phyloP scores from a whole-genome alignment of 2,113 vertebrate genomes.

The Ceuthmochares aereus region DNA sequence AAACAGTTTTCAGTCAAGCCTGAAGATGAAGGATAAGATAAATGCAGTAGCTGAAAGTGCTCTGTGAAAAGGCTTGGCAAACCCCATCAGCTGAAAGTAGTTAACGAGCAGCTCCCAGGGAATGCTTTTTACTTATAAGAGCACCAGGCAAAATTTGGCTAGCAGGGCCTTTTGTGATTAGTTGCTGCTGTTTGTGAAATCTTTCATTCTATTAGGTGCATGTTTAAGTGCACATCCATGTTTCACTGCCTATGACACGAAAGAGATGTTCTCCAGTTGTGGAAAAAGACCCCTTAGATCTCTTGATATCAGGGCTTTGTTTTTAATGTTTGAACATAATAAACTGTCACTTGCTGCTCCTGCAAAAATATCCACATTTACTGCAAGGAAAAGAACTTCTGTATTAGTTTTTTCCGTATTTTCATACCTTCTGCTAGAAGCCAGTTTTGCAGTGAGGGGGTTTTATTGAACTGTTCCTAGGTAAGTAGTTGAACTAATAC shows the following conservation, averaged over 20 bases:
- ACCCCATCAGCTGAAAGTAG: not conserved
- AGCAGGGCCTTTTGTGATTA: not conserved
- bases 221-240: not conserved
- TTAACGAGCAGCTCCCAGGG: not conserved
- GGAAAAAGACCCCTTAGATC: rapidly evolving
- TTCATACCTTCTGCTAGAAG: not conserved
- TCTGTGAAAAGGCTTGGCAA: not conserved
- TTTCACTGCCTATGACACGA: not conserved
- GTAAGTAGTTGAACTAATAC: not conserved
- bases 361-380: not conserved
- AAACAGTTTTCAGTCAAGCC: not conserved
- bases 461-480: not conserved
- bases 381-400: not conserved
- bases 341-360: not conserved
- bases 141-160: not conserved
- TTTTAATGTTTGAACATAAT: not conserved
- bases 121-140: not conserved
- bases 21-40: not conserved
- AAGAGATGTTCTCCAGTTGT: not conserved
- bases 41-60: not conserved
- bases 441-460: not conserved
- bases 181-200: not conserved
- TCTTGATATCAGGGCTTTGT: not conserved
- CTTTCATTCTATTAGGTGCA: not conserved
- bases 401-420: not conserved